Evolutionary conservation across 2,113 vertebrate genomes (phyloP).

Genomic region (rabbit (Oryctolagus cuniculus)): DNA sequence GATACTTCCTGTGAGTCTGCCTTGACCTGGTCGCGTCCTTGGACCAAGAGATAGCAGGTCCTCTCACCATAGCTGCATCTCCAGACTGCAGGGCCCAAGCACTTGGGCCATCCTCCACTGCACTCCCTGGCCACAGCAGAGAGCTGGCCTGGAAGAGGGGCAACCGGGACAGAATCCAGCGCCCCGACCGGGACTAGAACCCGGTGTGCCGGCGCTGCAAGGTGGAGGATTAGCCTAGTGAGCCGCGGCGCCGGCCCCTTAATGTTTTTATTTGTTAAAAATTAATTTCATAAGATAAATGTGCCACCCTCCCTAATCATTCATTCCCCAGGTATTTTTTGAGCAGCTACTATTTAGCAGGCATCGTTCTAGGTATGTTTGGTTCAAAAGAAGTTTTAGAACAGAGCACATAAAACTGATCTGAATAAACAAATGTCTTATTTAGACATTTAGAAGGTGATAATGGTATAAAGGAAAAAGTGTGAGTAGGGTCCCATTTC

Average conservation of each 20-base stretch:
- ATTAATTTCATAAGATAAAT: neutral
- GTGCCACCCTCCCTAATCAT: neutral
- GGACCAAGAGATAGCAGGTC: neutral
- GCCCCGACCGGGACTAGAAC: too few relatives aligned
- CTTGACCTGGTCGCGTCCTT: neutral
- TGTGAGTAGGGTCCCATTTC: neutral
- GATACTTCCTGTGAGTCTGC: neutral
- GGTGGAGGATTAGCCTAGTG: too few relatives aligned
- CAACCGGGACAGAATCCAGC: too few relatives aligned
- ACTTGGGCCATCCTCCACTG: too few relatives aligned
- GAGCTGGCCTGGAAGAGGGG: too few relatives aligned
- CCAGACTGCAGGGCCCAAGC: too few relatives aligned
- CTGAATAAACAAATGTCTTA: neutral
- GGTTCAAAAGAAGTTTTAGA: neutral
- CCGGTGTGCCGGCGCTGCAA: too few relatives aligned
- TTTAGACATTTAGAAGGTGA: neutral
- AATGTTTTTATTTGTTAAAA: neutral
- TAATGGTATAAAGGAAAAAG: neutral
- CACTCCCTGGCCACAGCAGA: too few relatives aligned
- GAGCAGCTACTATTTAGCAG: neutral
- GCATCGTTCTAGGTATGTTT: neutral
- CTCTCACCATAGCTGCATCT: neutral
- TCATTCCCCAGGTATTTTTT: neutral
- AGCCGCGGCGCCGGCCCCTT: too few relatives aligned
- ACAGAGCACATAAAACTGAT: neutral